phyloP scores from a whole-genome alignment of 2,888 invertebrate species.

The Sinodicranocentrus sp. region DNA sequence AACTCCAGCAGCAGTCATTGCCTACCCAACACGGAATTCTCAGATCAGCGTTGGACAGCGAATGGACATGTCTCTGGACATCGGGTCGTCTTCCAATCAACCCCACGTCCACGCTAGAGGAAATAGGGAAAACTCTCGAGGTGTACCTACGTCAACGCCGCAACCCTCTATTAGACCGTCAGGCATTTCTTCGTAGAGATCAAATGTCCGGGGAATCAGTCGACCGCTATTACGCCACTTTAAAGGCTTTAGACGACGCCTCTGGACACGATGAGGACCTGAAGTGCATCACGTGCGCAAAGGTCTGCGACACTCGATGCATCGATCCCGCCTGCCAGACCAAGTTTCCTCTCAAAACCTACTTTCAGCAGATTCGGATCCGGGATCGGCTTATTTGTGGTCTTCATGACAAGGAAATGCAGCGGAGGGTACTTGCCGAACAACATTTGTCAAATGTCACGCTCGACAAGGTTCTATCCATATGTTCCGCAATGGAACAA shows the following conservation, averaged over 20 bases:
- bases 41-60: slow-evolving; percentile 20
- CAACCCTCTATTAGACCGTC: slow-evolving; percentile 31
- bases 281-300: neutral
- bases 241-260: slow-evolving; percentile 17
- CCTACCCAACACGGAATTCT: slow-evolving; percentile 24
- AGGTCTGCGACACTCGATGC: neutral
- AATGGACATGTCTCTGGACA: slow-evolving; percentile 30
- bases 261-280: slow-evolving; percentile 20
- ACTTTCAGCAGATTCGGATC: slow-evolving; percentile 26
- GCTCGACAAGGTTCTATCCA: slow-evolving; percentile 10
- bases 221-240: slow-evolving; percentile 24
- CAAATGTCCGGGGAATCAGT: slow-evolving; percentile 18
- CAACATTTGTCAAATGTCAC: neutral
- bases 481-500: slow-evolving; percentile 20
- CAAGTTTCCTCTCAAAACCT: neutral
- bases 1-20: neutral
- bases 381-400: slow-evolving; percentile 50
- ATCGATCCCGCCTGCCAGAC: neutral
- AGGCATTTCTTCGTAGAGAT: slow-evolving; percentile 22
- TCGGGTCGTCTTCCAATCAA: slow-evolving; percentile 3
- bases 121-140: neutral
- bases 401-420: slow-evolving; percentile 31
- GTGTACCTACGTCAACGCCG: slow-evolving; percentile 20
- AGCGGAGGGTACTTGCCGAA: slow-evolving; percentile 20
- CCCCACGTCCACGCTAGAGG: slow-evolving; percentile 4